A percentile compares a stretch with the other conserved stretches of the same genome.
Conservation (phyloP, 2,113 vertebrate genomes). For the Ophiodon elongatus region DNA sequence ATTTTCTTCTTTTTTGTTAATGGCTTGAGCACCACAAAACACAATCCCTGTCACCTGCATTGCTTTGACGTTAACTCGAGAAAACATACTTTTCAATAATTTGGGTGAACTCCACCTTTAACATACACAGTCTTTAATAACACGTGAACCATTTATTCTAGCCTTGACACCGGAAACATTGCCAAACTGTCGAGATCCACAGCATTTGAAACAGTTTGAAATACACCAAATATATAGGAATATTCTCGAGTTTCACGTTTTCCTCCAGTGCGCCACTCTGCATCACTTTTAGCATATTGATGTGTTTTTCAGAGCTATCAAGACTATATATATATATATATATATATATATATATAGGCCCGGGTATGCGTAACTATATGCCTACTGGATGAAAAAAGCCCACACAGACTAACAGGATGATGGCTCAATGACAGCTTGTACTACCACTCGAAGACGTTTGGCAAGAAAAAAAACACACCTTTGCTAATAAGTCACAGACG, state of each 20-base stretch:
- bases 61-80: not conserved
- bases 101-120: not conserved
- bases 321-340: not conserved
- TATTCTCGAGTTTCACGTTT: conserved; percentile 47
- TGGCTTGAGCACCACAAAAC: no score
- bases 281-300: conserved; percentile 44
- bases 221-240: conserved; percentile 14
- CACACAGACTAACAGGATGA: conserved; percentile 38
- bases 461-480: conserved; percentile 69
- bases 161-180: not conserved
- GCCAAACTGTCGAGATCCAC: conserved; percentile 41
- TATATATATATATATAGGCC: not conserved
- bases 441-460: conserved; percentile 35
- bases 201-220: conserved; percentile 39
- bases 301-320: conserved; percentile 24
- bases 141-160: not conserved
- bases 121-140: conserved; percentile 9
- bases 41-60: not conserved
- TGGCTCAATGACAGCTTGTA: conserved; percentile 56
- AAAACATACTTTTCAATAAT: not conserved
- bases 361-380: conserved; percentile 36
- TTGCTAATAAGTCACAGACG: conserved; percentile 65
- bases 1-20: no score
- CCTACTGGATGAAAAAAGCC: conserved; percentile 21
- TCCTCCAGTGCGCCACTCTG: conserved; percentile 48